Base-by-base conservation (phyloP, 64 coral and sea anemone genomes). In the Hydrozoanthus tunicans region DNA sequence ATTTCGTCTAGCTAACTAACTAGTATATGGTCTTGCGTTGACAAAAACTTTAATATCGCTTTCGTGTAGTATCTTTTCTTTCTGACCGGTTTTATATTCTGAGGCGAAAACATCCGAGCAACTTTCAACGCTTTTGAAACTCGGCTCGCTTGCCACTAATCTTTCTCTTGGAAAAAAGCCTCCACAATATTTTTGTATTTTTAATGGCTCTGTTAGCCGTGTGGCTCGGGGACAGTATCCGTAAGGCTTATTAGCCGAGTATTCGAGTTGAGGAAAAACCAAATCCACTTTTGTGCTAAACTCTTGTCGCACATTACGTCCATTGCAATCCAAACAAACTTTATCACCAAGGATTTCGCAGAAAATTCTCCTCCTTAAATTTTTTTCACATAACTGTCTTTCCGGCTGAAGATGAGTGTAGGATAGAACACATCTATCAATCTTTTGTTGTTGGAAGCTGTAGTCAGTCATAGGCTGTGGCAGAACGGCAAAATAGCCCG, bases 261-360 rank as follows among this genome's bases (percentile, higher is more conserved):
- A 96, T 69, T 89, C 77, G 17, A 93, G 91, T 20, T 79, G 91
- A 0, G 95, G 95, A 91, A 79, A 93, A 62, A 66, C 58, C 52
- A 60, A 67, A 55, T 90, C 73, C 23, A 96, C 63, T 91, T 91
- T 85, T 32, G 59, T 62, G 79, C 91, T 91, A 15, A 96, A 93
- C 53, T 9, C 86, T 51, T 70, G 23, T 12, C 95, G 78, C 53
- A 93, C 32, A 59, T 89, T 85, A 13, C 77, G 86, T 11, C 89
- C 82, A 52, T 93, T 96, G 17, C 95, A 96, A 91, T 93, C 92
- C n/a, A 91, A 77, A 82, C 95, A 96, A 52, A 89, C 26, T 17
- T 64, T 32, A 24, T 93, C 92, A 6, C 91, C 92, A 70, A 96
- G 58, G 0, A 96, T 89, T 52, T 96, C 95, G 17, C 95, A 96